Percentiles rank a stretch among this genome's conserved stretches.
Evolutionary conservation across 1,140 invertebrate genomes (phyloP).

Genomic region (Chionoecetes opilio): DNA sequence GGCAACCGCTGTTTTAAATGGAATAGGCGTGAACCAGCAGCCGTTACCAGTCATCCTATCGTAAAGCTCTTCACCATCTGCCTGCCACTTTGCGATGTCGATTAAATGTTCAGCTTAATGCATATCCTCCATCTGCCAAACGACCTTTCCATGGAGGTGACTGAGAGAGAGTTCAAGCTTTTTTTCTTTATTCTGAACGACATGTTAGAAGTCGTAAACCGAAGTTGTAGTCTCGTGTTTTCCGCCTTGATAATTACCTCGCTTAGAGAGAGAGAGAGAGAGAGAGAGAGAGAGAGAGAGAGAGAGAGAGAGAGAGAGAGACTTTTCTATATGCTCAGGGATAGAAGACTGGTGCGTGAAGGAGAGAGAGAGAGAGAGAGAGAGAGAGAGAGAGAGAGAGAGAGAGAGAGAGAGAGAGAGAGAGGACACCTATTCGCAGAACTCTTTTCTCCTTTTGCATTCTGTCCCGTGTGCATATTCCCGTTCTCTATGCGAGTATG

Average conservation of each 20-base stretch:
- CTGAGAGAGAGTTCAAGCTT: not conserved
- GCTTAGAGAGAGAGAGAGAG: not conserved
- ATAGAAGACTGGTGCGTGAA: too few species aligned
- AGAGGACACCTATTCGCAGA: too few species aligned
- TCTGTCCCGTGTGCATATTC: too few species aligned
- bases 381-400: too few species aligned
- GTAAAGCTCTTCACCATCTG: not conserved
- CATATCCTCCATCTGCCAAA: not conserved
- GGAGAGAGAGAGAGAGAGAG: too few species aligned
- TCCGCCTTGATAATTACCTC: not conserved
- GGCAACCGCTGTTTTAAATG: not conserved
- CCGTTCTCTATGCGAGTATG: too few species aligned
- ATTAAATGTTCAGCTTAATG: conserved; percentile 7
- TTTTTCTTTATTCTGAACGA: not conserved
- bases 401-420: too few species aligned
- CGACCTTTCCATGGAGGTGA: not conserved
- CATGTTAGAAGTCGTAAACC: not conserved
- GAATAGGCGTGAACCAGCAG: not conserved
- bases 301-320: not conserved
- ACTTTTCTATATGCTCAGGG: not conserved
- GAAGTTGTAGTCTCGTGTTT: not conserved
- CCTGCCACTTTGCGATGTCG: not conserved
- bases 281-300: not conserved
- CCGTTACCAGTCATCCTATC: not conserved
- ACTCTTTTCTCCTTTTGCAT: too few species aligned